phyloP scores from a whole-genome alignment of 2,797 vertebrate species.

The Manis crassicaudata region DNA sequence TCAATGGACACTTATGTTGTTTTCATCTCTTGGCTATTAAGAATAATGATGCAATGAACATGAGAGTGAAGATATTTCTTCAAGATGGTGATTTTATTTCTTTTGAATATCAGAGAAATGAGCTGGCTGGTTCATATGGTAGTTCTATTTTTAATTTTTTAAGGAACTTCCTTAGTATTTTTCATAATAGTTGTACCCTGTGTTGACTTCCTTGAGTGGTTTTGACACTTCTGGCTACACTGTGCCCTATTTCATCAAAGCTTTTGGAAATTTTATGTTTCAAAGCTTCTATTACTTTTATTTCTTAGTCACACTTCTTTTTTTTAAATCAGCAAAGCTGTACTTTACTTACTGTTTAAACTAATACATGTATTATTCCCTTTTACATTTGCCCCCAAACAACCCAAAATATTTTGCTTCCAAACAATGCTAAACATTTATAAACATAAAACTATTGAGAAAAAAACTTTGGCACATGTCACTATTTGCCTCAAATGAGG shows the following conservation, averaged over 20 bases:
- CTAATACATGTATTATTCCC: background rate
- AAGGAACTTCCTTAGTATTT: background rate
- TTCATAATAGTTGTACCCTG: background rate
- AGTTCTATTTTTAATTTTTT: background rate
- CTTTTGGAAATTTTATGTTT: background rate
- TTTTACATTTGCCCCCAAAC: background rate
- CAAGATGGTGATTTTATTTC: background rate
- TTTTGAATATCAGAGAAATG: background rate
- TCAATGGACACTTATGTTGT: background rate
- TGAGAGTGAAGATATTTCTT: background rate
- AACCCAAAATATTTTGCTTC: constrained; percentile 38
- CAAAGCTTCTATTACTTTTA: background rate
- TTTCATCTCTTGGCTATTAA: background rate
- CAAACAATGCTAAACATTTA: constrained; percentile 15
- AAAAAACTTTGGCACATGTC: background rate
- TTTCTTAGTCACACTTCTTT: background rate
- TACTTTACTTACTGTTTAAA: background rate
- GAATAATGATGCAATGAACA: background rate
- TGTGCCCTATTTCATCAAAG: background rate
- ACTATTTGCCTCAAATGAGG: background rate
- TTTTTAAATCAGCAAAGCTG: background rate
- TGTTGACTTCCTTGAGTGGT: background rate
- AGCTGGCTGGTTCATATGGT: background rate
- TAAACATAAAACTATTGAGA: background rate
- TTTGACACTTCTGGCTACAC: background rate